These are phyloP conservation scores for Equus quagga DNA, from an alignment of 2,113 vertebrate genomes.

Conservation along the genomic window DNA sequence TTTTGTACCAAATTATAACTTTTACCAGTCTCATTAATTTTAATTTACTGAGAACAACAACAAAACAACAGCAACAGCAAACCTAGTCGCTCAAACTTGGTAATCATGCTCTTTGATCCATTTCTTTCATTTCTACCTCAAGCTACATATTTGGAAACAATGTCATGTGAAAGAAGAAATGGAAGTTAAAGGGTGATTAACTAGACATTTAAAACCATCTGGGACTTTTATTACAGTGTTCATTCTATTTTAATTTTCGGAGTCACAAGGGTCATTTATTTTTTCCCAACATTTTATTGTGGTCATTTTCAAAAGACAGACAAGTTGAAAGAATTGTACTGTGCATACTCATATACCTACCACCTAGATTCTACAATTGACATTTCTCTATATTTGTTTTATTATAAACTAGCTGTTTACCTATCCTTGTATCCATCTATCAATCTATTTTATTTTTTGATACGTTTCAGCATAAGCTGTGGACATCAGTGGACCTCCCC, in stretches of 20 bases:
- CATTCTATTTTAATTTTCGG: neutral
- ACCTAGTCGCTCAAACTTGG: neutral
- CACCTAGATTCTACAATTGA: neutral
- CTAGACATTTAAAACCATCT: neutral
- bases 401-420: neutral
- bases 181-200: neutral
- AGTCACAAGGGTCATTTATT: neutral
- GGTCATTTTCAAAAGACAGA: constrained; percentile 21
- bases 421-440: neutral
- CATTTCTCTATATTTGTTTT: neutral
- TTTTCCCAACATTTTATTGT: neutral
- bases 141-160: constrained; percentile 7
- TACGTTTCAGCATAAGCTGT: neutral
- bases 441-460: neutral
- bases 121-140: neutral
- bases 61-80: neutral
- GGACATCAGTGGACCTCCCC: too few relatives aligned
- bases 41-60: neutral
- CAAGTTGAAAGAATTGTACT: neutral
- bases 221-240: neutral
- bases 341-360: rapidly evolving
- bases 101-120: neutral
- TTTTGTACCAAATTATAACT: neutral
- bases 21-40: constrained; percentile 18
- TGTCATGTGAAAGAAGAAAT: neutral